These are phyloP conservation scores for Antedon bifida DNA, from an alignment of 35 echinoderm and acorn worm genomes.

Conservation along the genomic window DNA sequence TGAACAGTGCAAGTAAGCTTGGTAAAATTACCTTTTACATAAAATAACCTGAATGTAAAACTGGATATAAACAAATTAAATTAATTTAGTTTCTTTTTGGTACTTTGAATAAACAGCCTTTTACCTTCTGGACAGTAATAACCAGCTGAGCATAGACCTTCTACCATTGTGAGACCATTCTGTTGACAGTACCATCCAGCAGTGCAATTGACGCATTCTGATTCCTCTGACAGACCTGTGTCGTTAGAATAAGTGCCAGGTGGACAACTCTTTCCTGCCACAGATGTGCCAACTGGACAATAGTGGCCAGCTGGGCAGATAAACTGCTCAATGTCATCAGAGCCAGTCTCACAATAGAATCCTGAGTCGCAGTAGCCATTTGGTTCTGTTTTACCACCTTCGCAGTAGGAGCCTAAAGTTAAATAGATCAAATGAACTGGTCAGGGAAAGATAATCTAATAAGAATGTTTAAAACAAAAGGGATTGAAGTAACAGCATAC, in stretches of 20 bases:
- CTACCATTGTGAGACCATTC: slow-evolving; percentile 54
- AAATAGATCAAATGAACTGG: too few relatives aligned
- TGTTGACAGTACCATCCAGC: slow-evolving; percentile 88
- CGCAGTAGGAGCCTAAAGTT: slow-evolving; percentile 58
- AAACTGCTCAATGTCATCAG: slow-evolving; percentile 46
- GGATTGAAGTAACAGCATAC: too few relatives aligned
- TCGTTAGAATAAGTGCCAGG: slow-evolving; percentile 78
- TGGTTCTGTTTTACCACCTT: slow-evolving; percentile 39
- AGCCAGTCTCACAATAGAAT: slow-evolving; percentile 67
- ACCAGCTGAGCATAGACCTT: slow-evolving; percentile 48
- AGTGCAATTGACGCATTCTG: slow-evolving; percentile 70
- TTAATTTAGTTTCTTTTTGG: too few relatives aligned
- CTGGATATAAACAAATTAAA: too few relatives aligned
- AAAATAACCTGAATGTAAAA: too few relatives aligned
- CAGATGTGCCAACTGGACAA: slow-evolving; percentile 58
- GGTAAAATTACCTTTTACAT: too few relatives aligned
- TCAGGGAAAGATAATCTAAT: too few relatives aligned
- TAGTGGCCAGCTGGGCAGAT: slow-evolving; percentile 71
- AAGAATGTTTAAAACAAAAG: too few relatives aligned
- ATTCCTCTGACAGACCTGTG: slow-evolving; percentile 35
- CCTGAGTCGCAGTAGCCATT: slow-evolving; percentile 44
- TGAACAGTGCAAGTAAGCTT: too few relatives aligned
- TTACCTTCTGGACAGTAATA: slow-evolving; percentile 96
- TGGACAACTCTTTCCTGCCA: slow-evolving; percentile 51
- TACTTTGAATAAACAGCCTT: too few relatives aligned